A percentile compares a stretch with the other conserved stretches of the same genome.
Conservation (phyloP, 1,140 invertebrate species). For the Augochlora pura region DNA sequence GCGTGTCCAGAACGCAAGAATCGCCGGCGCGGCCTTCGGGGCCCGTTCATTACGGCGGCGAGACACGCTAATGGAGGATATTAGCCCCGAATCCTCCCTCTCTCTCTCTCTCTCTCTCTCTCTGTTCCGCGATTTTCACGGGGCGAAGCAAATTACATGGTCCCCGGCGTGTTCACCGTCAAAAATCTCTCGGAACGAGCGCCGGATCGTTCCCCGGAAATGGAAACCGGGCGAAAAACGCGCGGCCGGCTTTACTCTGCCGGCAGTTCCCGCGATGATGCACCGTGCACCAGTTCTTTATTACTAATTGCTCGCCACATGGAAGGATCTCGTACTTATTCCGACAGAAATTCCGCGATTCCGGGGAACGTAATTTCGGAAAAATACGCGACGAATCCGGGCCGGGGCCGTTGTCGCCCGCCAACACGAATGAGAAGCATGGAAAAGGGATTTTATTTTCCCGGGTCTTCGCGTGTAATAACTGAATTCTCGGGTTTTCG, state of each 20-base stretch:
- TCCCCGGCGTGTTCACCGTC: not conserved
- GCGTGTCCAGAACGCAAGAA: not conserved
- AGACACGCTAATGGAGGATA: not conserved
- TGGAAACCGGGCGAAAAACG: not conserved
- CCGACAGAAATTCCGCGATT: not conserved
- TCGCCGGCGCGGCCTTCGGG: not conserved
- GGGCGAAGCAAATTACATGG: not conserved
- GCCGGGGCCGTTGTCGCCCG: not conserved
- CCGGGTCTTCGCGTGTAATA: too few species aligned
- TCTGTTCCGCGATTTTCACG: constrained; percentile 9
- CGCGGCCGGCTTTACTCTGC: not conserved
- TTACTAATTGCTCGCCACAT: not conserved
- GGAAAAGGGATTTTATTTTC: too few species aligned
- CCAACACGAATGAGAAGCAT: not conserved
- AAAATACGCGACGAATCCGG: not conserved
- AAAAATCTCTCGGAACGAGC: not conserved
- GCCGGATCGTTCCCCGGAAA: not conserved
- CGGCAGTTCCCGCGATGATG: not conserved
- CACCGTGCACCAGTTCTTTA: not conserved
- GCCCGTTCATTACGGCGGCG: not conserved
- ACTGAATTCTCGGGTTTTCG: too few species aligned
- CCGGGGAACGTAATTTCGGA: not conserved
- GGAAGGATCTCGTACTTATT: not conserved
- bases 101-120: too few species aligned
- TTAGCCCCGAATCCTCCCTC: not conserved